phyloP scores from a whole-genome alignment of 2,113 vertebrate species.

The Daboia siamensis region DNA sequence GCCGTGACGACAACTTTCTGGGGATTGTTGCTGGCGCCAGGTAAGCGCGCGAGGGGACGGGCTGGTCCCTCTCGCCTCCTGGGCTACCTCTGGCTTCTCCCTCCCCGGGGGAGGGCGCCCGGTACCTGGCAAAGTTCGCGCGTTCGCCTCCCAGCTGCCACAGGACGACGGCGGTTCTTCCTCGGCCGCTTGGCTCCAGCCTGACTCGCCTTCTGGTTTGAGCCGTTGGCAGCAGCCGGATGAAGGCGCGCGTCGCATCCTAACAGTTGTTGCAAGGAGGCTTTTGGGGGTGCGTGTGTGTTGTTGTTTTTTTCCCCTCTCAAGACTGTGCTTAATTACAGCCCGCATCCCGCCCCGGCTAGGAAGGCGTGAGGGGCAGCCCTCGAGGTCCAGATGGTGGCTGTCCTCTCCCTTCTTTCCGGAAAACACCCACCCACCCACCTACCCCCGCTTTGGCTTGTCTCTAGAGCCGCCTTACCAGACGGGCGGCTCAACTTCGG shows the following conservation, averaged over 20 bases:
- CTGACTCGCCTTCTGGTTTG: not conserved
- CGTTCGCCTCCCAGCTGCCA: not conserved
- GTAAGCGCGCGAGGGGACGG: constrained; percentile 49
- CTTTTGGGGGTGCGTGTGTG: not conserved
- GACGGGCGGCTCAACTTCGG: not conserved
- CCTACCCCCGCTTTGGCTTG: not conserved
- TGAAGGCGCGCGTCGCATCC: no score
- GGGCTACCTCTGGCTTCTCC: not conserved
- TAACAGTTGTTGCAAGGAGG: not conserved
- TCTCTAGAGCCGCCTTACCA: not conserved
- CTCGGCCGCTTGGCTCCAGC: not conserved
- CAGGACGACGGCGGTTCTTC: constrained; percentile 37
- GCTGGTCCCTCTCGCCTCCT: not conserved
- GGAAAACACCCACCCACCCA: not conserved
- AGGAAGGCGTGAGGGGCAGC: not conserved
- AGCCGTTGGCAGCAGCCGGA: not conserved
- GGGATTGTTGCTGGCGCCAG: constrained; percentile 69
- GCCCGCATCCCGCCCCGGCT: not conserved
- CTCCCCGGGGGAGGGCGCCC: not conserved
- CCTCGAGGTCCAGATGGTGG: not conserved
- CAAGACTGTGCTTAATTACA: not conserved
- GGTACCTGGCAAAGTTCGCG: not conserved
- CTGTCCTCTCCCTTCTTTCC: not conserved
- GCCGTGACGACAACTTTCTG: constrained; percentile 72
- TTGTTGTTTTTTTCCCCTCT: not conserved